Base-by-base conservation (phyloP, 2,888 invertebrate genomes). In the Bruchidius siliquastri region DNA sequence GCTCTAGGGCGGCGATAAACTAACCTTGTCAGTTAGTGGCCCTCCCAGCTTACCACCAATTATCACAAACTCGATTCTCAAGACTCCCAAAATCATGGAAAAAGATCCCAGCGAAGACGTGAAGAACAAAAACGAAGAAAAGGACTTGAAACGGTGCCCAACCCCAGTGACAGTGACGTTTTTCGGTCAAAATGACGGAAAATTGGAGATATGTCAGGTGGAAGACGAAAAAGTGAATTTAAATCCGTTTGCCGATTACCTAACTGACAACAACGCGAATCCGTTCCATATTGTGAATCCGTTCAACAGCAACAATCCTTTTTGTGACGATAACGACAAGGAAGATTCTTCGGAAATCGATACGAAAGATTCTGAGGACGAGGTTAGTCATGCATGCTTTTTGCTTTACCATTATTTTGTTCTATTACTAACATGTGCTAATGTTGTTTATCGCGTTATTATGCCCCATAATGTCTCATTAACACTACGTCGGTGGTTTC, bases 21-120 rank as follows among this genome's bases (percentile, higher is more conserved):
- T 92, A 83, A 92, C 92, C 73, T 86, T 92, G 75, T 90, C 90
- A 76, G 90, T 92, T 80, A 90, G 90, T 80, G 91, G 91, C 71
- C 85, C 85, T 3, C 82, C 83, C 6, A 83, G 77, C 75, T 78
- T 75, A 74, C 76, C 77, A 70, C 76, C 76, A 21, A 77, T 77
- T 67, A 76, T 78, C 71, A 78, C 79, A 20, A 76, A 76, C 73
- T 79, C 78, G 0, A 74, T 76, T 13, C 73, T 77, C 18, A 79
- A 79, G 75, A 77, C 79, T 72, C 75, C 80, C 76, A 78, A 79
- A 79, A 77, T 82, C 71, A 84, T 80, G 20, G 80, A 80, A 71
- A 76, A 74, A 32, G 87, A 81, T 87, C 1, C 68, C 18, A 68
- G 20, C 22, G 68, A 68, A 10, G 68, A 68, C 2, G 78, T 72